Evolutionary conservation across 2,797 vertebrate genomes (phyloP).

Genomic region (Agapornis canus): DNA sequence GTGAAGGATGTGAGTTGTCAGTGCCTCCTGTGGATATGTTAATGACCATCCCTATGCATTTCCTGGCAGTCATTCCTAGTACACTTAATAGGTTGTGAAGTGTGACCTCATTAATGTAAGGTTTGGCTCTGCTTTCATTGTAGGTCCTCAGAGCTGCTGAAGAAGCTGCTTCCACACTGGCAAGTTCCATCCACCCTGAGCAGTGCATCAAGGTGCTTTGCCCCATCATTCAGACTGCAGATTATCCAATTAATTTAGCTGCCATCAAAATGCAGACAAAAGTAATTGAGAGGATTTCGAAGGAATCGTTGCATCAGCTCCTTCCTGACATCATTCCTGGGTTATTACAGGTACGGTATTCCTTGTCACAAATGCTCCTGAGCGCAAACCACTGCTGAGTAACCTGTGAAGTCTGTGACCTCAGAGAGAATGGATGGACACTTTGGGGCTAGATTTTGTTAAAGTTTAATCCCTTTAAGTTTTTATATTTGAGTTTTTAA

Average conservation of each 20-base stretch:
- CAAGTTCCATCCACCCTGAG: constrained; percentile 93
- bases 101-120: neutral
- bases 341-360: constrained; percentile 87
- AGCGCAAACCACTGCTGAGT: neutral
- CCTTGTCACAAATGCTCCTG: neutral
- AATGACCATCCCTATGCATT: neutral
- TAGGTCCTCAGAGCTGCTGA: constrained; percentile 96
- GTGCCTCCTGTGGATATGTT: neutral
- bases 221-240: constrained; percentile 96
- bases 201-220: constrained; percentile 99
- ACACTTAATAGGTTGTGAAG: neutral
- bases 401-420: neutral
- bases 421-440: neutral
- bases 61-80: neutral
- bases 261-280: constrained; percentile 99
- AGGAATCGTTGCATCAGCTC: constrained; percentile 90
- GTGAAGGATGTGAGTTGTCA: neutral
- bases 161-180: constrained; percentile 92
- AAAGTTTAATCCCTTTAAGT: neutral
- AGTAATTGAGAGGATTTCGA: constrained; percentile 93
- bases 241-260: constrained; percentile 97
- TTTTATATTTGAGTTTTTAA: neutral
- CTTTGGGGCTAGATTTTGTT: neutral
- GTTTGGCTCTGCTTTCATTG: neutral
- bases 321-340: constrained; percentile 95